Percentiles rank a stretch among this genome's conserved stretches.
phyloP scores from a whole-genome alignment of 2,888 invertebrate genomes.

The Limnephilus lunatus region DNA sequence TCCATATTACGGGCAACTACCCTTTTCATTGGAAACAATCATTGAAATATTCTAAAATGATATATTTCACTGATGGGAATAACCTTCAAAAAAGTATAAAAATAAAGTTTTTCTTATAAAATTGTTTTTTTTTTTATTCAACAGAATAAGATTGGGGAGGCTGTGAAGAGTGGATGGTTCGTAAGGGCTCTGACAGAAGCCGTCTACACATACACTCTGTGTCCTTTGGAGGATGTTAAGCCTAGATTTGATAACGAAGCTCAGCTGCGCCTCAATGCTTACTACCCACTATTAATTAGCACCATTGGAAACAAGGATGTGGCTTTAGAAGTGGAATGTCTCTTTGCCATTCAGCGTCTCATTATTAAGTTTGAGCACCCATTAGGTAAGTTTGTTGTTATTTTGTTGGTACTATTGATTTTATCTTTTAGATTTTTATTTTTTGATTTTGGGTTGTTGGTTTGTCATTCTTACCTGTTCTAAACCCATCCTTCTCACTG shows the following conservation, averaged over 20 bases:
- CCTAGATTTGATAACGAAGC: conserved; percentile 73
- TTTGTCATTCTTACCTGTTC: background rate
- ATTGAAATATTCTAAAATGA: too few relatives aligned
- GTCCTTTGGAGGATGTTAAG: conserved; percentile 74
- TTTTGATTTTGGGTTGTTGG: background rate
- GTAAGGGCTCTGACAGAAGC: conserved; percentile 85
- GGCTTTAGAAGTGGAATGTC: conserved; percentile 82
- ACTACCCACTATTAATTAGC: conserved; percentile 79
- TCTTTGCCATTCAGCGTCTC: conserved; percentile 89
- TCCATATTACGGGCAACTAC: too few relatives aligned
- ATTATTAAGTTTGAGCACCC: conserved; percentile 89
- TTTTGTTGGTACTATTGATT: background rate
- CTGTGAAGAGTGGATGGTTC: conserved; percentile 77
- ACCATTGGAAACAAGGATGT: conserved; percentile 81
- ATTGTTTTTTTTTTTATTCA: conserved; percentile 21
- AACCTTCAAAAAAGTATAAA: too few relatives aligned
- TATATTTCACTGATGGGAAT: too few relatives aligned
- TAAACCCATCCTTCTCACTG: background rate
- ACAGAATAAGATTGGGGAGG: conserved; percentile 78
- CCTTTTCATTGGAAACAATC: too few relatives aligned
- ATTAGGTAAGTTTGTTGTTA: conserved; percentile 67
- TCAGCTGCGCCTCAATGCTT: conserved; percentile 73
- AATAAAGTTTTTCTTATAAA: too few relatives aligned
- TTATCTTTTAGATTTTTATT: background rate
- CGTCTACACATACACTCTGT: conserved; percentile 83